Evolutionary conservation across 2,113 vertebrate species (phyloP).

Genomic region (Callospermophilus lateralis): DNA sequence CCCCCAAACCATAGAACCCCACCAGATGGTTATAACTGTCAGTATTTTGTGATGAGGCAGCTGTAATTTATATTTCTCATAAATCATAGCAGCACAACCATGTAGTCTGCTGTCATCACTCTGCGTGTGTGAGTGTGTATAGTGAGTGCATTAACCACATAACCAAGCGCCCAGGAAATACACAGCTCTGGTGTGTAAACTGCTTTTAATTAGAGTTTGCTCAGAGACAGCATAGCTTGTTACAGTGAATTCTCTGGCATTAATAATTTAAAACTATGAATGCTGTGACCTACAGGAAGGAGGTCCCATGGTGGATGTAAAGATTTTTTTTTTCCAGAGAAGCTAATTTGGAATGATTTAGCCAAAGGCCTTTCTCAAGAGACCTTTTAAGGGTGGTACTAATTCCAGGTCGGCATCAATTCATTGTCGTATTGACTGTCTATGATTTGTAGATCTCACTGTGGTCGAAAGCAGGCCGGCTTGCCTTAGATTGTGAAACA

Average conservation of each 20-base stretch:
- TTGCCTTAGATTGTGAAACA: not conserved
- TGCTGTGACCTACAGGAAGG: slow-evolving; percentile 52
- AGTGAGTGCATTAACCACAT: not conserved
- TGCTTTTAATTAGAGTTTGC: slow-evolving; percentile 47
- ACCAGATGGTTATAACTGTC: not conserved
- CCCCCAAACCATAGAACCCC: not conserved
- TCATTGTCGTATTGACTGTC: slow-evolving; percentile 34
- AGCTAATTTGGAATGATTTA: slow-evolving; percentile 58
- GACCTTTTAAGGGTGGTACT: slow-evolving; percentile 30
- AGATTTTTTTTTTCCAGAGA: slow-evolving; percentile 28
- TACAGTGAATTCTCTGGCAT: slow-evolving; percentile 48
- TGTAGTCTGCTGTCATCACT: not conserved
- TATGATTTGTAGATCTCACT: slow-evolving; percentile 18
- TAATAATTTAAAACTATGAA: slow-evolving; percentile 71
- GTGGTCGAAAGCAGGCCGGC: not conserved
- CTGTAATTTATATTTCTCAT: not conserved
- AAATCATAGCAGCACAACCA: not conserved
- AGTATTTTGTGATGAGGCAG: slow-evolving; percentile 30
- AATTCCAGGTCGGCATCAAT: slow-evolving; percentile 22
- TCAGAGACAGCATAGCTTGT: not conserved
- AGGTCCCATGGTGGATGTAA: slow-evolving; percentile 46
- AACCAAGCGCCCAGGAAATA: not conserved
- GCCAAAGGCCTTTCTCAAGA: slow-evolving; percentile 50
- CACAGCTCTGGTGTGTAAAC: not conserved
- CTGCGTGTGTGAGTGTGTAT: not conserved